Conservation (phyloP, 1,140 invertebrate species). For the Heterodera schachtii region DNA sequence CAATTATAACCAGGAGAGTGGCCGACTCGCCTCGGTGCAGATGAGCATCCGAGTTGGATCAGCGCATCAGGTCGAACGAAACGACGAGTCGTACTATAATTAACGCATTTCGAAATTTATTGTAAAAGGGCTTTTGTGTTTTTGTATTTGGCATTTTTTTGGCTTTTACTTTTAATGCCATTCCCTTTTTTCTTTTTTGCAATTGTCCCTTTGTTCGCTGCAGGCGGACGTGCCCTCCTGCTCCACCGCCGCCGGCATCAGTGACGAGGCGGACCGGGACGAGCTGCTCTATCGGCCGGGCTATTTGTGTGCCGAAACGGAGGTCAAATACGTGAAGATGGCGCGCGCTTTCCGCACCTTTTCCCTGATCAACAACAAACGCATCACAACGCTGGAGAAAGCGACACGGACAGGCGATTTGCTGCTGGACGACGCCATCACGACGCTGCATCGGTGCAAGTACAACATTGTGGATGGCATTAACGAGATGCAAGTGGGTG, state of each 20-base stretch:
- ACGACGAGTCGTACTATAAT: no score
- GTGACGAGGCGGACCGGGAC: conserved; percentile 59
- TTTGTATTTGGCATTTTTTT: background rate
- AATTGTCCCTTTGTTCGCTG: conserved; percentile 31
- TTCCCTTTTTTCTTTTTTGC: conserved; percentile 21
- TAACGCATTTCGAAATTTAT: no score
- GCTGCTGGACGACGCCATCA: conserved; percentile 51
- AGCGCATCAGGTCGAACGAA: conserved; percentile 79
- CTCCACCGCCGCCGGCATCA: conserved; percentile 31
- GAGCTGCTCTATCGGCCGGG: conserved; percentile 57
- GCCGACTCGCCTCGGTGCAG: conserved; percentile 79
- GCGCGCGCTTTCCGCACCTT: conserved; percentile 51
- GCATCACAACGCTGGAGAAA: conserved; percentile 49
- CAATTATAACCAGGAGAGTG: conserved; percentile 72
- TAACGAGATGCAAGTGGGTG: conserved; percentile 39
- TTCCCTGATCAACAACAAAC: conserved; percentile 41
- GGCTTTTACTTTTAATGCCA: background rate
- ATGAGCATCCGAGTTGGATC: conserved; percentile 91
- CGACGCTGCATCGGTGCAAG: conserved; percentile 55
- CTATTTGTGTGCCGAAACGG: conserved; percentile 47
- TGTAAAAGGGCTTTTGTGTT: no score
- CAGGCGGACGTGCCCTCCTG: conserved; percentile 55
- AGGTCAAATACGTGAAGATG: conserved; percentile 52
- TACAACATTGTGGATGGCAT: conserved; percentile 58
- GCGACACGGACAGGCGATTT: conserved; percentile 43